Evolutionary conservation across 2,113 vertebrate species (phyloP).

Genomic region (Actinemys pallida): DNA sequence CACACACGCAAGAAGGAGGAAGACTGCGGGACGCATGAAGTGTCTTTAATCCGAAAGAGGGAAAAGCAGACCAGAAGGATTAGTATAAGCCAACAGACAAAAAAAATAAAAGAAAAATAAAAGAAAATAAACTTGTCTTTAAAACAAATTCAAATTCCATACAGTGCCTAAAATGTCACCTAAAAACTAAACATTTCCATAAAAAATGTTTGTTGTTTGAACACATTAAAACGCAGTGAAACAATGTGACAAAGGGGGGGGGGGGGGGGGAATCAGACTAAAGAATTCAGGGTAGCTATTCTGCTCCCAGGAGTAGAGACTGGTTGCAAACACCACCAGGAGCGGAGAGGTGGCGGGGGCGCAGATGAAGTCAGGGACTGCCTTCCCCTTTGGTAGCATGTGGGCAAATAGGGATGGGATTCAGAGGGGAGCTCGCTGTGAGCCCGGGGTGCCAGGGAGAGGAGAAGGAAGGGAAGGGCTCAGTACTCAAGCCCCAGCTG

Average conservation of each 20-base stretch:
- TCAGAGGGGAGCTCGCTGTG: background rate
- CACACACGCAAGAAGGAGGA: slow-evolving; percentile 37
- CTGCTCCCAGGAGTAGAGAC: background rate
- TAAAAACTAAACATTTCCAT: slow-evolving; percentile 69
- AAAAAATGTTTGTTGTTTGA: slow-evolving; percentile 53
- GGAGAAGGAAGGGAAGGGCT: background rate
- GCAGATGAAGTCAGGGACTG: background rate
- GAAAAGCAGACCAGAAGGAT: slow-evolving; percentile 81
- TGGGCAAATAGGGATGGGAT: background rate
- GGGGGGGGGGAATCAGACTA: slow-evolving; percentile 25
- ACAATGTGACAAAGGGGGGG: slow-evolving; percentile 59
- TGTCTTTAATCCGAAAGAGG: slow-evolving; percentile 88
- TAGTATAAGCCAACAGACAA: slow-evolving; percentile 81
- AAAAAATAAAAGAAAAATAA: slow-evolving; percentile 19
- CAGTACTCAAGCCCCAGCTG: background rate
- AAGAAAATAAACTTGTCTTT: slow-evolving; percentile 28
- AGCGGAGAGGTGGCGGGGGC: background rate
- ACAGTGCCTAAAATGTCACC: slow-evolving; percentile 68
- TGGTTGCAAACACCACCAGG: fast-evolving
- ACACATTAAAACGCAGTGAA: slow-evolving; percentile 67
- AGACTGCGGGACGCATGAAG: slow-evolving; percentile 39
- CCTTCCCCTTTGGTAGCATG: background rate
- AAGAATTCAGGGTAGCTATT: slow-evolving; percentile 30
- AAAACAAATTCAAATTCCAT: slow-evolving; percentile 65
- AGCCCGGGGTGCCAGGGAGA: background rate